Evolutionary conservation across 2,113 vertebrate genomes (phyloP).

Genomic region (Crypturellus undulatus): DNA sequence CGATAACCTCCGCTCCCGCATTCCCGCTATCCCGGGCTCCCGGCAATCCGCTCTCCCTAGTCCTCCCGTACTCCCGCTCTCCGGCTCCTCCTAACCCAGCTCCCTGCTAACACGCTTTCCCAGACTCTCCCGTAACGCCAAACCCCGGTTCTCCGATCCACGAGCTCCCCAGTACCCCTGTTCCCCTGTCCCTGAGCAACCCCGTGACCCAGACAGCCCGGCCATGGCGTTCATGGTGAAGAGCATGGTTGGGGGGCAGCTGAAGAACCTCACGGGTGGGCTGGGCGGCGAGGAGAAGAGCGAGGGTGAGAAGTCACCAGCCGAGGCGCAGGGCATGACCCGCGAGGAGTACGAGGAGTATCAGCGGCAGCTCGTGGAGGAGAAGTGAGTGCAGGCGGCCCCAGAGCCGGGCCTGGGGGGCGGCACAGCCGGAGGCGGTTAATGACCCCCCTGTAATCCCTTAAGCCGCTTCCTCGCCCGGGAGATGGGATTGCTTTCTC

Average conservation of each 20-base stretch:
- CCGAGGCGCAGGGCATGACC: conserved; percentile 93
- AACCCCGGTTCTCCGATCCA: background rate
- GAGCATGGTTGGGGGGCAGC: conserved; percentile 93
- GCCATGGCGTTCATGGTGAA: conserved; percentile 98
- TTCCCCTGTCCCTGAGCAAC: background rate
- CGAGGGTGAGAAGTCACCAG: conserved; percentile 88
- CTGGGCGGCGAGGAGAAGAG: conserved; percentile 90
- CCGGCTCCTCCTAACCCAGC: no score
- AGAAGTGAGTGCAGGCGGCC: conserved; percentile 86
- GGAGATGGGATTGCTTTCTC: conserved; percentile 59
- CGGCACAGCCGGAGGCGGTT: background rate
- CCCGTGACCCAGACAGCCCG: background rate
- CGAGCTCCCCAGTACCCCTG: background rate
- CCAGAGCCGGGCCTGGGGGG: background rate
- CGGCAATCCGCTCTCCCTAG: no score
- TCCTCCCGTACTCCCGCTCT: no score
- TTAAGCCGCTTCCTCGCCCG: conserved; percentile 77
- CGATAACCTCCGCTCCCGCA: background rate
- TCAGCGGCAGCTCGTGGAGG: conserved; percentile 95
- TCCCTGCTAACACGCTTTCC: rapidly evolving
- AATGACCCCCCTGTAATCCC: conserved; percentile 72
- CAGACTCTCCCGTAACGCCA: background rate
- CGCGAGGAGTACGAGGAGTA: conserved; percentile 96
- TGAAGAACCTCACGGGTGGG: conserved; percentile 96
- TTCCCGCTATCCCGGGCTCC: background rate